Evolutionary conservation across 1,140 invertebrate species (phyloP), one percentile per base, ranked within the genome.

Genomic region (Anastrepha ludens): DNA sequence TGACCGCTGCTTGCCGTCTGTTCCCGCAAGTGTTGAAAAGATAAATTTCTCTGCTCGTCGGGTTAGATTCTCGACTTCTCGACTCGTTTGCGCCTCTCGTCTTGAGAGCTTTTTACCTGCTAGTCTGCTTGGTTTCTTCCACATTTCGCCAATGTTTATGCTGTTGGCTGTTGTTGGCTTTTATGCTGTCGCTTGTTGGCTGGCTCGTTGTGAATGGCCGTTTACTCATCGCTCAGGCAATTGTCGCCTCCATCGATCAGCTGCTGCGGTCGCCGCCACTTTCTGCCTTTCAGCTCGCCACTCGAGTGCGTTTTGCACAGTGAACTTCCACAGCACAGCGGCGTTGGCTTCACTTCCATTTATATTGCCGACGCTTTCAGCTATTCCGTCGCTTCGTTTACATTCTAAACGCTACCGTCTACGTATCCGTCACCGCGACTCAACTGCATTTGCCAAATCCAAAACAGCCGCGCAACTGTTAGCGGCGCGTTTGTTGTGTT

Each of bases 371-470:
- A 81, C 74, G 74, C 47, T 81, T 81, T 81, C 74, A 17, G 15
- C 74, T 50, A 50, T 3, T 41, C 55, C 70, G 44, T 74, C 41
- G 70, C 70, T 70, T 41, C 29, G 65, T 70, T 70, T 11, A 20
- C 15, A 74, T 7, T n/a, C 60, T 6, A 13, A 74, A 74, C 65
- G 50, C 58, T 41, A 47, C 70, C 29, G 55, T 55, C 64, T 60
- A 11, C 65, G 87, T 87, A 15, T 64, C 47, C 64, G 41, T 87
- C 65, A 74, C 5, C 29, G 39, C 44, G 87, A 60, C 86, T 86
- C 85, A 89, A 87, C 88, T 89, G 89, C 89, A 90, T 91, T 91
- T 91, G 90, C 91, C 90, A 81, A 81, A 81, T 81, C 74, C 74
- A 29, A 29, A 29, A 29, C 29, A 29, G 44, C 47, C 47, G 41